Percentiles rank a stretch among this genome's conserved stretches.
Evolutionary conservation across 2,797 vertebrate species (phyloP).

Genomic region (Trichosurus vulpecula): DNA sequence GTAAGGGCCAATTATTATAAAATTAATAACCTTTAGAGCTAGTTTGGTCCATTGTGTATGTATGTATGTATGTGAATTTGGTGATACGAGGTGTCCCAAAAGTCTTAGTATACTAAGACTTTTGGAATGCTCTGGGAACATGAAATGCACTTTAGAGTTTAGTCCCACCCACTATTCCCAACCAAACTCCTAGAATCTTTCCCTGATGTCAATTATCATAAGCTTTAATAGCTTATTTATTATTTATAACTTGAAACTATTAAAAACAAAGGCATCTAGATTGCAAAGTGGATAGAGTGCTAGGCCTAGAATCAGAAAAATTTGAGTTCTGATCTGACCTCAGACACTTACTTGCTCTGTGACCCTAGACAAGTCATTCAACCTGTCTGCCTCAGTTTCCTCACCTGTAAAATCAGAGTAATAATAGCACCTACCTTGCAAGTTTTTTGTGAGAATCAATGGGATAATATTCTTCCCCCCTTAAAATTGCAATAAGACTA

Average conservation of each 20-base stretch:
- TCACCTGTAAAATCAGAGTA: neutral
- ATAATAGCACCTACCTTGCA: neutral
- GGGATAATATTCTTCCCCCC: neutral
- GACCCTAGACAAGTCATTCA: neutral
- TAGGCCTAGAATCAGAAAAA: neutral
- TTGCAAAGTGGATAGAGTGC: neutral
- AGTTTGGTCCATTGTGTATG: neutral
- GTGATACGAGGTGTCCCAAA: neutral
- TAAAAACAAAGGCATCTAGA: neutral
- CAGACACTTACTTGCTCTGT: neutral
- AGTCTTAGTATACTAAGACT: neutral
- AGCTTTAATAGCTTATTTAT: neutral
- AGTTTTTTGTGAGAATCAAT: neutral
- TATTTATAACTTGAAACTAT: neutral
- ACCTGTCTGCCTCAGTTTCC: neutral
- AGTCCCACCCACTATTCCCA: neutral
- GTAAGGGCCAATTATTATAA: neutral
- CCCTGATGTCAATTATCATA: neutral
- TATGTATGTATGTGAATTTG: neutral
- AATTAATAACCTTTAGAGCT: neutral
- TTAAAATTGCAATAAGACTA: neutral
- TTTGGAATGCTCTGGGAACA: neutral
- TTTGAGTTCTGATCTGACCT: neutral
- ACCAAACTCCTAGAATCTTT: neutral
- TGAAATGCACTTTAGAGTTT: neutral